Base-by-base conservation (phyloP, 1,140 invertebrate genomes). In the Drosophila quadrilineata region DNA sequence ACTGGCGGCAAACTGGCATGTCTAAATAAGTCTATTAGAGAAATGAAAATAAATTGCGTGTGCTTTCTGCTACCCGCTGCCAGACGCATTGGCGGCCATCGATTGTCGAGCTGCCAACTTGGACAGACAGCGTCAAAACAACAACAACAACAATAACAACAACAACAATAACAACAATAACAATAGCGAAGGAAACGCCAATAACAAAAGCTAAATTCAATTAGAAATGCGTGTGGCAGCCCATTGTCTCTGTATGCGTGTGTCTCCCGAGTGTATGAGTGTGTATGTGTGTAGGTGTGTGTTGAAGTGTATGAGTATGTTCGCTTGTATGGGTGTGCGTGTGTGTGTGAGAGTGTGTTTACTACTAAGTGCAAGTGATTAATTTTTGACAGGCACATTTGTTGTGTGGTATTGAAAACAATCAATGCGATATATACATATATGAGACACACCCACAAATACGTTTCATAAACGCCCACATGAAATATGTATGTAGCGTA, bases 1-100 rank as follows among this genome's bases (percentile, higher is more conserved):
- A n/a, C n/a, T n/a, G n/a, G n/a, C n/a, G n/a, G n/a, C n/a, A n/a
- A n/a, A n/a, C n/a, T n/a, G n/a, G 31, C 38, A 59, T 56, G 67
- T 48, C 79, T 85, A 80, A 80, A 85, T 85, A 85, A 85, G 80
- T 85, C 79, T 85, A 85, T 85, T 85, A 85, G 75, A 86, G 71
- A 72, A 85, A 85, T 85, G 79, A 86, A 85, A 85, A 85, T 80
- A 86, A 79, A 85, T 85, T 85, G 80, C 80, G 80, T n/a, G n/a
- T 86, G 79, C 80, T 86, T 80, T 73, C 73, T 73, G 28, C 76
- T 77, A 72, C 75, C 74, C 72, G 65, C 24, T 40, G 52, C 9
- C 53, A 35, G 33, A 9, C 35, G 26, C 35, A 36, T 26, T 26
- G 69, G n/a, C n/a, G n/a, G 45, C 73, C 72, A 82, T 82, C 73